Evolutionary conservation across 2,797 vertebrate genomes (phyloP).

Genomic region (Rousettus madagascariensis): DNA sequence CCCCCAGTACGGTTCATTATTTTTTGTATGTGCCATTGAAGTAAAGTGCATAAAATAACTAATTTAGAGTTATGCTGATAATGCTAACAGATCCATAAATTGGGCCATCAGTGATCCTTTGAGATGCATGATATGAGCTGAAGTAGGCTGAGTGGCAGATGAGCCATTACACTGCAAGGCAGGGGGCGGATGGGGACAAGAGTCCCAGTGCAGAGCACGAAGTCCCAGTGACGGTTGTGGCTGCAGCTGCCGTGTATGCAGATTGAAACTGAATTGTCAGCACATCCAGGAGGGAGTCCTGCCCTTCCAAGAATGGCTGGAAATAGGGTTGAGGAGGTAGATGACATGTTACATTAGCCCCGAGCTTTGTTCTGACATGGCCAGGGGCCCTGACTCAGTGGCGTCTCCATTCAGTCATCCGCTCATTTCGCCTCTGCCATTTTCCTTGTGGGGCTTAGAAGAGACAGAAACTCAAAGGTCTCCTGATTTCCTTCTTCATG

Average conservation of each 20-base stretch:
- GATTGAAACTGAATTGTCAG: not conserved
- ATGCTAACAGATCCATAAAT: constrained; percentile 53
- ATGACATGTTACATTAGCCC: not conserved
- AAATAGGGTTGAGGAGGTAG: not conserved
- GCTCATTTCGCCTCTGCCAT: not conserved
- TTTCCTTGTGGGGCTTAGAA: not conserved
- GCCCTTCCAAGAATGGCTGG: not conserved
- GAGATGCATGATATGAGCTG: not conserved
- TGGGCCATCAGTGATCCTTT: not conserved
- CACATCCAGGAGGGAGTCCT: not conserved
- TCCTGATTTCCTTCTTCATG: not conserved
- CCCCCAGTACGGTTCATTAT: not conserved
- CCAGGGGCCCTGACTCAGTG: not conserved
- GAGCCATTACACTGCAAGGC: rapidly evolving
- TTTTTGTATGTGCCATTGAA: not conserved
- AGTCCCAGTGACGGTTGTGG: rapidly evolving
- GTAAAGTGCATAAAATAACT: constrained; percentile 60
- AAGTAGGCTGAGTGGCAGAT: not conserved
- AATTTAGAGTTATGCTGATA: constrained; percentile 52
- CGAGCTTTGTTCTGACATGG: not conserved
- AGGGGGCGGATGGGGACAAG: rapidly evolving
- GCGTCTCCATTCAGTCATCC: rapidly evolving
- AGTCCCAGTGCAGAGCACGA: rapidly evolving
- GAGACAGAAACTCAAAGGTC: not conserved
- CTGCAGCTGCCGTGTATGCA: not conserved